These are phyloP conservation scores for Toxotes jaculatrix DNA, from an alignment of 2,113 vertebrate species.

Conservation along the genomic window DNA sequence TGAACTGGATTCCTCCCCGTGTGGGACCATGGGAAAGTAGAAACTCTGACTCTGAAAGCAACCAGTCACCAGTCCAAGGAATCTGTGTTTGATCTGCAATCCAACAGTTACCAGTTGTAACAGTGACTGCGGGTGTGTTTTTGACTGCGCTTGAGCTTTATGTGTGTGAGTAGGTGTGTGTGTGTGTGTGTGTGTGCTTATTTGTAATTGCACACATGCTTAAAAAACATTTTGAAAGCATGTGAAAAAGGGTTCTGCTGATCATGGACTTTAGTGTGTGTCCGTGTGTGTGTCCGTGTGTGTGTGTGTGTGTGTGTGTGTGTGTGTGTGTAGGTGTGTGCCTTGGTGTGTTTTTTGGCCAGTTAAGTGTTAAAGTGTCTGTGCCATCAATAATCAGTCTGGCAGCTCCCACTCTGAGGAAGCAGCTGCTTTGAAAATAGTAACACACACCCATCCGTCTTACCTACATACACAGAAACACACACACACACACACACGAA, in stretches of 20 bases:
- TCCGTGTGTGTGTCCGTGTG: background rate
- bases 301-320: slow-evolving; percentile 1
- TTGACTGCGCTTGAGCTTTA: background rate
- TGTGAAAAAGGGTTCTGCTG: background rate
- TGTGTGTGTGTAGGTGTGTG: slow-evolving; percentile 5
- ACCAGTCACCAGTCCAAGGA: slow-evolving; percentile 1
- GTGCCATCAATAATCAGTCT: slow-evolving; percentile 42
- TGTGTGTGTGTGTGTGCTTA: background rate
- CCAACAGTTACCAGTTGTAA: slow-evolving; percentile 33
- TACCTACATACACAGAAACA: background rate
- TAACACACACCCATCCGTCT: slow-evolving; percentile 18
- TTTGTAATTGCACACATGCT: background rate
- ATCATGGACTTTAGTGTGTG: background rate
- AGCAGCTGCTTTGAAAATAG: slow-evolving; percentile 41
- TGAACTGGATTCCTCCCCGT: slow-evolving; percentile 54
- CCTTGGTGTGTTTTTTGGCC: slow-evolving; percentile 18
- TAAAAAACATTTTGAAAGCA: background rate
- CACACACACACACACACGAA: background rate
- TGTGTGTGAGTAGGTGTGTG: background rate
- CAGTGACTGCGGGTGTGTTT: slow-evolving; percentile 23
- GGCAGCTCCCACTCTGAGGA: slow-evolving; percentile 30
- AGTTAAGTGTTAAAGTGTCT: background rate
- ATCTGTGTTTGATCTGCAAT: slow-evolving; percentile 50
- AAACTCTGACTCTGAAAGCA: slow-evolving; percentile 24
- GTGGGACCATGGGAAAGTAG: slow-evolving; percentile 70